Percentiles rank a stretch among this genome's conserved stretches.
Evolutionary conservation across 2,888 invertebrate species (phyloP).

Genomic region (Merodon equestris): DNA sequence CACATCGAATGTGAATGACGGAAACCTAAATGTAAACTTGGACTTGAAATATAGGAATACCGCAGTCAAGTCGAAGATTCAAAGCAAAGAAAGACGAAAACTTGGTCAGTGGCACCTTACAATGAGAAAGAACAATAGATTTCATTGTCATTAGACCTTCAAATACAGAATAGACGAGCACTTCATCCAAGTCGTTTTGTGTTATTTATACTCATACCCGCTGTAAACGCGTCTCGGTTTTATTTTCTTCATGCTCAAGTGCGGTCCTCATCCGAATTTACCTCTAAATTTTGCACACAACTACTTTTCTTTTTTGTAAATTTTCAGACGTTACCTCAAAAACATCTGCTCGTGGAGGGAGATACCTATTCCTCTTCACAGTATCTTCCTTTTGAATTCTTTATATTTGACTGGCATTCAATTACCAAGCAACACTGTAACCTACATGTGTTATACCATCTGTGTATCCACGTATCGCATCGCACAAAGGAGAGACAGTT

Average conservation of each 20-base stretch:
- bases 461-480: conserved; percentile 5
- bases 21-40: too few relatives aligned
- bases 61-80: too few relatives aligned
- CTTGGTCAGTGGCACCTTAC: conserved; percentile 22
- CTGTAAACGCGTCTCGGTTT: conserved; percentile 20
- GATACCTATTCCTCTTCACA: not conserved
- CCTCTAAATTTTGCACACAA: not conserved
- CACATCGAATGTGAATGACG: too few relatives aligned
- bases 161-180: conserved; percentile 31
- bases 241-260: conserved; percentile 42
- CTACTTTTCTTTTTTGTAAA: conserved; percentile 11
- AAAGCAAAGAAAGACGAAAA: conserved; percentile 12
- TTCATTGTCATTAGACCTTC: conserved; percentile 50
- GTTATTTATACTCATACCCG: conserved; percentile 22
- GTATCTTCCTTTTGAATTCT: not conserved
- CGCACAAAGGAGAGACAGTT: conserved; percentile 12
- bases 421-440: conserved; percentile 14
- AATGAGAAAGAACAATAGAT: conserved; percentile 21
- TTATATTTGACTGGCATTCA: conserved; percentile 29
- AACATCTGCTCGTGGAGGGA: conserved; percentile 35
- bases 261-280: conserved; percentile 29
- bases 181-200: too few relatives aligned
- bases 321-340: not conserved
- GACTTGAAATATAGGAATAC: too few relatives aligned
- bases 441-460: conserved; percentile 17